Percentiles rank a stretch among this genome's conserved stretches.
These are phyloP conservation scores for Herminia tarsipennalis DNA, from an alignment of 2,888 invertebrate genomes.

Conservation along the genomic window DNA sequence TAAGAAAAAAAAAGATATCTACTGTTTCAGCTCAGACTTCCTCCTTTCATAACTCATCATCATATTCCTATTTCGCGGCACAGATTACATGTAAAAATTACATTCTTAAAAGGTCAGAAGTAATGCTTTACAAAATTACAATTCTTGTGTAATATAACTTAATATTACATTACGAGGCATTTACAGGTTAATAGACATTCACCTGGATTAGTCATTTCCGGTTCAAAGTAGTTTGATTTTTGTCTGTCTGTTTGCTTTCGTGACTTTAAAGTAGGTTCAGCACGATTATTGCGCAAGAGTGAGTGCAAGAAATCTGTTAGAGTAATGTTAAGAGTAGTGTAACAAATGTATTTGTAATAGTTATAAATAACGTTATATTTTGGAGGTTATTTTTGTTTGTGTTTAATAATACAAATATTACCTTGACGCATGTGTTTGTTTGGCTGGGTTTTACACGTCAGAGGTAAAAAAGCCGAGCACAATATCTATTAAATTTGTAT, in stretches of 20 bases:
- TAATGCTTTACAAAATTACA: slow-evolving; percentile 18
- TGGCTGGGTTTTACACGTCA: too few relatives aligned
- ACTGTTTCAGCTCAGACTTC: slow-evolving; percentile 7
- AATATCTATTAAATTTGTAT: too few relatives aligned
- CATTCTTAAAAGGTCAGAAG: slow-evolving; percentile 29
- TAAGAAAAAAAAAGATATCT: too few relatives aligned
- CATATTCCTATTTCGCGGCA: slow-evolving; percentile 5
- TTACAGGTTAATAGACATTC: slow-evolving; percentile 26
- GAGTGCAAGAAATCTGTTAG: slow-evolving; percentile 30
- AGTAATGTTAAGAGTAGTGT: slow-evolving; percentile 12
- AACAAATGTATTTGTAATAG: too few relatives aligned
- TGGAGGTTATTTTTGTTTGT: too few relatives aligned
- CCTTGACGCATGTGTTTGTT: too few relatives aligned
- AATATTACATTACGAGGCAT: slow-evolving; percentile 12
- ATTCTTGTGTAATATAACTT: slow-evolving; percentile 27
- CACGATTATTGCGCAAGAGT: slow-evolving; percentile 29
- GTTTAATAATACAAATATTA: too few relatives aligned
- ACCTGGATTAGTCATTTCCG: slow-evolving; percentile 28
- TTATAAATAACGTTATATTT: too few relatives aligned
- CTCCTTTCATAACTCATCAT: slow-evolving; percentile 6
- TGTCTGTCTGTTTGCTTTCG: slow-evolving; percentile 29
- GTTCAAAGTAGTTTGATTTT: slow-evolving; percentile 2
- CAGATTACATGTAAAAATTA: slow-evolving; percentile 12
- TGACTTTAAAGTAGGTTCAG: slow-evolving; percentile 32
- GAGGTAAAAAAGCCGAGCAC: too few relatives aligned